Base-by-base conservation (phyloP, 2,797 vertebrate genomes). In the Pempheris klunzingeri region DNA sequence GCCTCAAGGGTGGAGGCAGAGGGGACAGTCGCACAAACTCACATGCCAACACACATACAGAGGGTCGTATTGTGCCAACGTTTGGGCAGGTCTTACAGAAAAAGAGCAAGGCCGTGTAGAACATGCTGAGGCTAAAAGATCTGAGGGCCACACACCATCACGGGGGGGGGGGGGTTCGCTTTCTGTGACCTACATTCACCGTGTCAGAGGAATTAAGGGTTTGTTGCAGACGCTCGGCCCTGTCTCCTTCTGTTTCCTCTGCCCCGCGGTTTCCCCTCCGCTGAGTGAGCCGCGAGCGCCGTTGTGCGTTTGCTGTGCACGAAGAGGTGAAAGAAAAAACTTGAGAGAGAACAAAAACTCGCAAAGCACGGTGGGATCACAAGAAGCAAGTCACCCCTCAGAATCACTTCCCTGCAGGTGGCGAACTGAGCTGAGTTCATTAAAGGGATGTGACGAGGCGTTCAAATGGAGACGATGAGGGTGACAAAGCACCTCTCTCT, bases 101-200 rank as follows among this genome's bases (percentile, higher is more conserved):
- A n/a, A 70, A 60, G 53, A 14, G 47, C 24, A 39, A 50, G 58
- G 69, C 46, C 54, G 61, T 75, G 43, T 11, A 1, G 49, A 64
- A 77, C 82, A 64, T 28, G 72, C 28, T 57, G 57, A 74, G 54
- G 72, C 28, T 30, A 47, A 76, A 54, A 67, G 78, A 81, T 72
- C 39, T 67, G 65, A 86, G 78, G n/a, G 82, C 70, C 76, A 49
- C 77, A 74, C 85, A 78, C 59, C 70, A 60, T 71, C 84, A 74
- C 28, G 47, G 39, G 5, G 63, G 36, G 32, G 47, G 39, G 5
- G 63, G 36, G 49, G 17, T 65, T 67, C 60, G 47, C 71, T 68
- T 70, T 47, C 58, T 4, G 15, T 88, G 88, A 88, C 87, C 91
- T 90, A 90, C 81, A 87, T 91, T 82, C 71, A 53, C 39, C 75